Base-by-base conservation (phyloP, 2,797 vertebrate genomes). In the Hephaestus fuliginosus region DNA sequence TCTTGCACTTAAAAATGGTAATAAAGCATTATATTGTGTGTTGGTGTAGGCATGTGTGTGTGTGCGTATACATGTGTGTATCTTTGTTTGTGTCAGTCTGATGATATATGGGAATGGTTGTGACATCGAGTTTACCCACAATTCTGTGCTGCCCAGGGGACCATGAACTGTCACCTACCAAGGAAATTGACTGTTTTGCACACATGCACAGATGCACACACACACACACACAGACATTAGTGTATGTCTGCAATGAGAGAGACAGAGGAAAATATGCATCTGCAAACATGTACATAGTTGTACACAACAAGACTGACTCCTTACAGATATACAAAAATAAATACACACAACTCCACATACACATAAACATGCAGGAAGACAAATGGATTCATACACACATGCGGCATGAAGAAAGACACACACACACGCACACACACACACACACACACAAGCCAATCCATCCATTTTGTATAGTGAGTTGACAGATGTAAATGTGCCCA, bases 401-500 rank as follows among this genome's bases (percentile, higher is more conserved):
- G 39, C 64, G 60, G 66, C 57, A 69, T 69, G 46, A 85, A 79
- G 73, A 70, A 39, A 76, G 52, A 63, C 30, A 56, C 30, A 67
- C 66, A 43, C 63, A 60, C 64, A 65, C 17, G 57, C 61, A 58
- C 63, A 60, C 41, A 62, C 48, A 64, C 57, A 67, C 66, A 71
- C 58, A 28, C 70, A 56, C 76, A 57, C 77, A 74, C 68, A 69
- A 65, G 30, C 77, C 58, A 73, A 93, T 90, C 88, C 89, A 93
- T 94, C 88, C 89, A 92, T 86, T 92, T 76, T 86, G 83, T 88
- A 90, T 86, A 70, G 85, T 77, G 82, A 82, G 89, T 86, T 93
- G 93, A 93, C 93, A 95, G 91, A 93, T 95, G 93, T 92, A 94
- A 94, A 94, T 94, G 92, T 92, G 89, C 90, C 91, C 87, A 88